Base-by-base conservation (phyloP, 2,113 vertebrate species). In the Apus apus region DNA sequence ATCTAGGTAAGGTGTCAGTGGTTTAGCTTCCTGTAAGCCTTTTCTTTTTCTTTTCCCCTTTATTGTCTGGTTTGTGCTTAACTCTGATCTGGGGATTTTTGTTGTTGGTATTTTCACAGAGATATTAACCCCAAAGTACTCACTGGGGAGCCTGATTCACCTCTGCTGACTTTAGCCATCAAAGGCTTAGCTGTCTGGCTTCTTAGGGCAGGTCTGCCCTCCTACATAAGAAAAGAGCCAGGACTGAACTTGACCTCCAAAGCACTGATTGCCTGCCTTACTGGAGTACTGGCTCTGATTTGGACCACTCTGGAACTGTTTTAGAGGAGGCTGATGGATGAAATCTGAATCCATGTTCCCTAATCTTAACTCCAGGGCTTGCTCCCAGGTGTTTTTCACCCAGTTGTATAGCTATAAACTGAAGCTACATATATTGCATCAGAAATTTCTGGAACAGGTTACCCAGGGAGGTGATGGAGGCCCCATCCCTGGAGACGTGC, bases 51-150 rank as follows among this genome's bases (percentile, higher is more conserved):
- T 70, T 61, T 21, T 48, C 20, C 36, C 7, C 17, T 67, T 60
- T 85, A 16, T 7, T 54, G 34, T 34, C 22, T 5, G 10, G 3
- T 72, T 79, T 81, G 38, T 82, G 70, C 40, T 67, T 8, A 71
- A 22, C 21, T 71, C 18, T 10, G 23, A 3, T 84, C 67, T 27
- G 53, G 34, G 20, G 22, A 60, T 76, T 57, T 89, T 78, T n/a
- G 57, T 23, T 56, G 22, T n/a, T 56, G 29, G 7, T 51, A 22
- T 81, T 92, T 70, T 72, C 70, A 54, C n/a, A 67, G 43, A 54
- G 15, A 56, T 5, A 5, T 32, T 57, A 79, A 68, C 15, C 6
- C 4, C 22, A 48, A 11, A 0, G 0, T 48, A 53, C 27, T 54
- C 50, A 12, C 5, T 60, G 32, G 11, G 34, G 38, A 58, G 27